These are phyloP conservation scores for Pachyrhynchus sulphureomaculatus DNA, from an alignment of 1,140 invertebrate species.

Conservation along the genomic window DNA sequence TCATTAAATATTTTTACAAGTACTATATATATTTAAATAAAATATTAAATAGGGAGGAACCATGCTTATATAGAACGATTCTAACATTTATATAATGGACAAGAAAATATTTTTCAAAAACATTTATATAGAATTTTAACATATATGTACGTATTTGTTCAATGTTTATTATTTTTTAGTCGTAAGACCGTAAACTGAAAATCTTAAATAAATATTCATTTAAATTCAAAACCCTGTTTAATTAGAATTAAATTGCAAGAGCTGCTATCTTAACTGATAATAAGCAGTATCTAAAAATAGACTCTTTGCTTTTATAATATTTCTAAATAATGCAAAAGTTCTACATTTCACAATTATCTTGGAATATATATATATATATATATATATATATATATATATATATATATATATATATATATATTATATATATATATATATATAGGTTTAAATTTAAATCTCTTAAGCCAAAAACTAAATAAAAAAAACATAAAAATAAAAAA, in stretches of 20 bases:
- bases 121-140: background rate
- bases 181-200: background rate
- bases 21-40: constrained; percentile 19
- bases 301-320: background rate
- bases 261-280: background rate
- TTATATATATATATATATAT: too few species aligned
- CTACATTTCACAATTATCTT: background rate
- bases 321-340: background rate
- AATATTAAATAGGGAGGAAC: constrained; percentile 21
- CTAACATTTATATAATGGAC: constrained; percentile 16
- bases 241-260: background rate
- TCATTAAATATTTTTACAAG: constrained; percentile 4
- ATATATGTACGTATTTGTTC: constrained; percentile 1
- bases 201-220: background rate
- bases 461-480: too few species aligned
- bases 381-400: background rate
- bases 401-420: too few species aligned
- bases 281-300: constrained; percentile 9
- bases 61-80: constrained; percentile 13
- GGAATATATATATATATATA: background rate
- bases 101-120: background rate
- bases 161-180: background rate
- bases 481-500: too few species aligned
- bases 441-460: too few species aligned
- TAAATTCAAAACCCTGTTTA: background rate